These are phyloP conservation scores for Papilio protenor DNA, from an alignment of 2,888 invertebrate genomes.

Conservation along the genomic window DNA sequence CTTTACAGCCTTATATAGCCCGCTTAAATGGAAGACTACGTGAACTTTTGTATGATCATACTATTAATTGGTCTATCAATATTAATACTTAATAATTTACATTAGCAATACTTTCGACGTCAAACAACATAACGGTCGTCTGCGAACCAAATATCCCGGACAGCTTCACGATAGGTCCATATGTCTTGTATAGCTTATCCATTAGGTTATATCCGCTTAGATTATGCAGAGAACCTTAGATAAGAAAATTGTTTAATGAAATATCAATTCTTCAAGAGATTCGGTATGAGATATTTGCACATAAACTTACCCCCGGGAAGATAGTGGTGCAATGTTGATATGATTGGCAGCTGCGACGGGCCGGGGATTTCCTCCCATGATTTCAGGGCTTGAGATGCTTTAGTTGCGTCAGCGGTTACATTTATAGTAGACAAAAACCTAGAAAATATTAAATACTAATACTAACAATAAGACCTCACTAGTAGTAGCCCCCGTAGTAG, in stretches of 20 bases:
- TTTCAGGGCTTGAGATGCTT: constrained; percentile 23
- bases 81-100: constrained; percentile 50
- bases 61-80: no score
- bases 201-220: constrained; percentile 46
- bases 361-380: constrained; percentile 40
- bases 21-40: background rate
- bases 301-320: constrained; percentile 26
- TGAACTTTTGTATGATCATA: no score
- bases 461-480: no score
- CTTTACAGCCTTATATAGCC: background rate
- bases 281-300: no score
- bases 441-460: no score
- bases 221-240: constrained; percentile 53
- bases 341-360: constrained; percentile 23
- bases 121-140: constrained; percentile 56
- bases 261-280: no score
- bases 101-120: constrained; percentile 58
- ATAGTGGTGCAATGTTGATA: constrained; percentile 27
- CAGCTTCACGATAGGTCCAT: constrained; percentile 63
- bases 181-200: constrained; percentile 53
- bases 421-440: constrained; percentile 29
- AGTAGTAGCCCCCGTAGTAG: no score
- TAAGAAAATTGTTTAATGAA: background rate
- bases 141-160: constrained; percentile 53
- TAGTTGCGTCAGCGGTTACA: constrained; percentile 16